Base-by-base conservation (phyloP, 1,140 invertebrate genomes). In the Drosophila lacteicornis region DNA sequence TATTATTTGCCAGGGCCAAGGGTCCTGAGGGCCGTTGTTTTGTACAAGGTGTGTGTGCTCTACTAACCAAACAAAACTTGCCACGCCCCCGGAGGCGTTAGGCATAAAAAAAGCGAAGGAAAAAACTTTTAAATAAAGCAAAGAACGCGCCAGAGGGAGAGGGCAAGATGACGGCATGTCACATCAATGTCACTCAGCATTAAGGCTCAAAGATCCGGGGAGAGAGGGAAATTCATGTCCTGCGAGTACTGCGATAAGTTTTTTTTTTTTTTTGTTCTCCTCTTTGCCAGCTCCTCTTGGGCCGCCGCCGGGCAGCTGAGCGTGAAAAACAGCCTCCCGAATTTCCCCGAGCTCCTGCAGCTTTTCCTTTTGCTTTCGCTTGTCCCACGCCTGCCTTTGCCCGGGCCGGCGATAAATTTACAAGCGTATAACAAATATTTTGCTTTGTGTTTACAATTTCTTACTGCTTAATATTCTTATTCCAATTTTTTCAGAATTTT, bases 371-470 rank as follows among this genome's bases (percentile, higher is more conserved):
- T 69, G 67, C 80, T 77, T 80, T 85, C 79, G 79, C 62, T 82
- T 82, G 59, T 62, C 45, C 47, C 30, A 43, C 43, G 47, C 33
- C 60, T 67, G 42, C 38, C 46, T 74, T 36, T 38, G 79, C 62
- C 46, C 7, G 25, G 33, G 67, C 22, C 83, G 79, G 82, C 82
- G 66, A 79, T 76, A 75, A 85, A 85, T 82, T 88, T 87, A 87
- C 84, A 87, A 87, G 85, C 84, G 85, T 68, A 87, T 87, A 88
- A 88, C 84, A 88, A 88, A 88, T 90, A 90, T 90, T 88, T 88
- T 88, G 80, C 80, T 88, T 84, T 75, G 73, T 80, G 85, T 79
- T 88, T 79, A 79, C 75, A 79, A 79, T 88, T 88, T 68, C 67
- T 78, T 65, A 47, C 46, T 57, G 49, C 57, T 51, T 70, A 49